Evolutionary conservation across 2,113 vertebrate genomes (phyloP), one percentile per base, ranked within the genome.

Genomic region (Empidonax alnorum): DNA sequence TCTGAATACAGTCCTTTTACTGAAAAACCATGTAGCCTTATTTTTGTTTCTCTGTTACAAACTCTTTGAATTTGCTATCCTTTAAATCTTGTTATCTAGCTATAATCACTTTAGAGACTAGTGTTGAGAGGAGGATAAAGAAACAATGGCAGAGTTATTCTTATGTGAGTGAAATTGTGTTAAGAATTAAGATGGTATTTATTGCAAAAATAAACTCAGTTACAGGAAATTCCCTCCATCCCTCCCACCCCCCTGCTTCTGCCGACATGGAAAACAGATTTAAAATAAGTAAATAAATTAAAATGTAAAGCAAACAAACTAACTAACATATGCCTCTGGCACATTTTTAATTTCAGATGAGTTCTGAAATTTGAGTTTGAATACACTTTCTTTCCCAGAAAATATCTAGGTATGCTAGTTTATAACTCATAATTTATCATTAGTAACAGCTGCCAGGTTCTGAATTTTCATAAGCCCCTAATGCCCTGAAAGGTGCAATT

Each of bases 251-350:
- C 42, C 3, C 11, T 14, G 33, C 27, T 46, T 87, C 90, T 88
- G 18, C 42, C 30, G 10, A 61, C 17, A 24, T 89, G 27, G 35
- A 82, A 75, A 93, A 14, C 47, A 78, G 28, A 47, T 92, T 84
- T 91, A 49, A 84, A 94, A 22, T 83, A 91, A 93, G 7, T 81
- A 55, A 90, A 56, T 73, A 13, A 65, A 84, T 91, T 78, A 76
- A 79, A 89, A 76, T 73, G 37, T 16, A 79, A 92, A 81, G 31
- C 61, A 94, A 81, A 28, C 42, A 77, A 88, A 71, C 27, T 82
- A 94, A 84, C 12, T 62, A 52, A 67, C 31, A 19, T 63, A 44
- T 58, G 62, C 25, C 25, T 82, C 37, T 91, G 53, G 52, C 49
- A 69, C 22, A 28, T 44, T 79, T 89, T 17, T 68, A 21, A 19